Evolutionary conservation across 2,113 vertebrate genomes (phyloP), one percentile per base, ranked within the genome.

Genomic region (Diphyllodes magnificus): DNA sequence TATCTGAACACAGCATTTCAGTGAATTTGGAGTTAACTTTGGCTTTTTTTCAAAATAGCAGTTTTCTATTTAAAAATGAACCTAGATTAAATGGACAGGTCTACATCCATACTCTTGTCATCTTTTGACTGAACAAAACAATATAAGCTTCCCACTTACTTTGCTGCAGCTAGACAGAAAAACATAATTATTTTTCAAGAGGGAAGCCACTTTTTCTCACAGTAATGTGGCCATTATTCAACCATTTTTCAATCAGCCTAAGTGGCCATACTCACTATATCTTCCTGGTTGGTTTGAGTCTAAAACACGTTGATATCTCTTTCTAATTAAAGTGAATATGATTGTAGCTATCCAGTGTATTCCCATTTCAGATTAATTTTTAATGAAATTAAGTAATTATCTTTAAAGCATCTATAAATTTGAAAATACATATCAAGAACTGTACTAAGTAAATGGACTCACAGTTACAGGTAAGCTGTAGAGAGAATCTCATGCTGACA

Each of bases 161-260:
- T 87, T 91, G 31, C 33, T 76, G 37, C 57, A 81, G 18, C 37
- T 88, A 45, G 21, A 71, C 40, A 86, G 37, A 68, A 94, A 93
- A 88, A 64, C 59, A 13, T 68, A 68, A 90, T 93, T 90, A 81
- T 88, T 90, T 93, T 95, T 93, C 85, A 93, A 90, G 90, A 86
- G 90, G 33, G 30, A 96, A 90, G 25, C 37, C 88, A 92, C 76
- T 97, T 95, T 90, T 96, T 47, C 59, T 68, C 56, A 71, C 51
- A 71, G 28, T 49, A 83, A 51, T 86, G 71, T 88, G 64, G 75
- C 88, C 56, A 92, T 60, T 93, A 88, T 90, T 69, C 3, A 90
- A 87, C 90, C 50, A 86, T 90, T 94, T 94, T 95, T 94, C 92
- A 96, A 93, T 90, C 93, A 94, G 56, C 82, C 42, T 92, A 90